Evolutionary conservation across 1,140 invertebrate species (phyloP).

Genomic region (Drosophila pectinifera): DNA sequence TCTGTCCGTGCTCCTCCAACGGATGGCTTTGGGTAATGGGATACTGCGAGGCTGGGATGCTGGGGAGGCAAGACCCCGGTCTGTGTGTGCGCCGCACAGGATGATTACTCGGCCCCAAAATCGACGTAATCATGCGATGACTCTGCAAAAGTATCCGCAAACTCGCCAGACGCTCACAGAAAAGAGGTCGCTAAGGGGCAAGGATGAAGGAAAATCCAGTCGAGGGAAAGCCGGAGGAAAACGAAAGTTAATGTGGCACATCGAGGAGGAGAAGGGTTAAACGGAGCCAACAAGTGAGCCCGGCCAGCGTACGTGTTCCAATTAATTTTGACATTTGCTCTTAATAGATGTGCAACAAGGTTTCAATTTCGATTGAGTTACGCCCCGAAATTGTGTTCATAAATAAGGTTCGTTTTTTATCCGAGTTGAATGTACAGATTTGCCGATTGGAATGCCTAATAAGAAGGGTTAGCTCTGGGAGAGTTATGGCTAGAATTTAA

Average conservation of each 20-base stretch:
- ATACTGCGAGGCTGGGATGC: conserved; percentile 11
- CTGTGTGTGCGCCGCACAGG: conserved; percentile 52
- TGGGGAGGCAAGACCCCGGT: conserved; percentile 1
- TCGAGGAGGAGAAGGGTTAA: conserved; percentile 62
- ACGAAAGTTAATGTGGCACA: conserved; percentile 77
- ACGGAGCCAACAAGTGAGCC: conserved; percentile 26
- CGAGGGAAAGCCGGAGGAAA: conserved; percentile 28
- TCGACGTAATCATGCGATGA: conserved; percentile 79
- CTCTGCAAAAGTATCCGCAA: conserved; percentile 59
- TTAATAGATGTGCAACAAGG: conserved; percentile 69
- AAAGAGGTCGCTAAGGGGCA: background rate
- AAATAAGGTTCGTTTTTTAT: conserved; percentile 12
- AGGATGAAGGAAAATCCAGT: conserved; percentile 6
- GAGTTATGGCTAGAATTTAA: conserved; percentile 1
- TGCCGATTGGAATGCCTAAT: background rate
- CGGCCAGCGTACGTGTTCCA: conserved; percentile 64
- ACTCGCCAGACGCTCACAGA: conserved; percentile 15
- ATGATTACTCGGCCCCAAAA: conserved; percentile 69
- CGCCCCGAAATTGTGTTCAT: conserved; percentile 29
- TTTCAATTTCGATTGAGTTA: conserved; percentile 55
- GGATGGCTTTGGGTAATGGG: conserved; percentile 57
- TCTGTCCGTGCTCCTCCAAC: conserved; percentile 4
- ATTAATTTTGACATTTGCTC: conserved; percentile 74
- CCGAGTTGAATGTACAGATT: background rate
- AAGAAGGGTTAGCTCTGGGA: background rate